Evolutionary conservation across 2,888 invertebrate genomes (phyloP), one percentile per base, ranked within the genome.

Genomic region (Epirrhoe tristata): DNA sequence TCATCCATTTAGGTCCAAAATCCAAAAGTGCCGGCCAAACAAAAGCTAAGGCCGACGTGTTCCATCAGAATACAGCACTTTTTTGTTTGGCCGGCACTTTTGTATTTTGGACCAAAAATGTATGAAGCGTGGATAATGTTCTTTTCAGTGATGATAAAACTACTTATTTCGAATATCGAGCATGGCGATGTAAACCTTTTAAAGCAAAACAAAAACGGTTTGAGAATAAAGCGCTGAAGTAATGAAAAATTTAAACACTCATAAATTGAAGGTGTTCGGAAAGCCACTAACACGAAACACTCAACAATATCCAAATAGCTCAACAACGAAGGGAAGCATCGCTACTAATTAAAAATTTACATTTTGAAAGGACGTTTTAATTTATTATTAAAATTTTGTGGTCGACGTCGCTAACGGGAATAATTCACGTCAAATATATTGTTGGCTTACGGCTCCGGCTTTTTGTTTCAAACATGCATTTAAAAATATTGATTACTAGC

Each of bases 311-410:
- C 71, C 36, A 55, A 77, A 74, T 70, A 72, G 63, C 67, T 70
- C 67, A 72, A 70, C 71, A 72, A 64, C 66, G 73, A 75, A 74
- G 75, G 74, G 75, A 76, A 75, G 74, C 73, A 74, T 67, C 79
- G 79, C 76, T 83, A 80, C 85, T 90, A 87, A 92, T 93, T 90
- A 92, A 90, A 93, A 91, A 92, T 93, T 90, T 87, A 90, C 90
- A 90, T 91, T 90, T 87, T 87, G 84, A 88, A 88, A 89, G 91
- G 87, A 85, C 87, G 87, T 87, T 88, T 91, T 86, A 88, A 90
- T 91, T 89, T 83, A 91, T 90, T 91, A 91, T 91, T 90, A 91
- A 91, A 91, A 90, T 92, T 89, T 86, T 74, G 90, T 85, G 89
- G 90, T 81, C 76, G 78, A 79, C 83, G 84, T 86, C 85, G 85